Conservation (phyloP, 2,888 invertebrate genomes). For the Rhingia rostrata region DNA sequence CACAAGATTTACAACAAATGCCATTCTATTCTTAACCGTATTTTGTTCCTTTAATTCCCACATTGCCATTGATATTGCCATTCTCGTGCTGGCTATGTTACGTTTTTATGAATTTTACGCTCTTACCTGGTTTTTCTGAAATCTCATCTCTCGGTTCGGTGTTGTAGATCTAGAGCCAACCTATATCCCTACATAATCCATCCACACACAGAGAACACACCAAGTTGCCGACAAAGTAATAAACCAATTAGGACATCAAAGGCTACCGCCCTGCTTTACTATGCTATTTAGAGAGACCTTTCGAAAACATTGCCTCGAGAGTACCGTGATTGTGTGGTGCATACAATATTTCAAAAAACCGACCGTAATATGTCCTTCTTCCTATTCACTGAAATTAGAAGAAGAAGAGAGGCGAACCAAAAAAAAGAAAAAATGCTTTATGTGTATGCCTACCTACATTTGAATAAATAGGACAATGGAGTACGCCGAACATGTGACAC, state of each 20-base stretch:
- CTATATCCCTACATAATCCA: constrained; percentile 68
- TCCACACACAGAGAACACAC: constrained; percentile 75
- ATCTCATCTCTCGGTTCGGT: constrained; percentile 67
- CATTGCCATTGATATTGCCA: constrained; percentile 44
- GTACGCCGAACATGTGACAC: constrained; percentile 49
- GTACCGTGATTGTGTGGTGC: constrained; percentile 47
- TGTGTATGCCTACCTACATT: constrained; percentile 31
- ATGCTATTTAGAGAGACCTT: constrained; percentile 69
- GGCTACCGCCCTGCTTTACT: constrained; percentile 78
- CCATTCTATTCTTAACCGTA: constrained; percentile 63
- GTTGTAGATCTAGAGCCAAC: constrained; percentile 58
- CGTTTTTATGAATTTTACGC: constrained; percentile 71
- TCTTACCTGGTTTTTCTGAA: constrained; percentile 70
- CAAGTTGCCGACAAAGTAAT: constrained; percentile 82
- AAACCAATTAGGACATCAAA: constrained; percentile 82
- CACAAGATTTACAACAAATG: constrained; percentile 72
- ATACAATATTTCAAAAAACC: constrained; percentile 65
- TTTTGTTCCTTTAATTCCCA: constrained; percentile 56
- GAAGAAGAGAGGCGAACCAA: not conserved
- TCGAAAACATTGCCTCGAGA: constrained; percentile 51
- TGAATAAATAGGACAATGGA: constrained; percentile 72
- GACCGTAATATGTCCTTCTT: constrained; percentile 71
- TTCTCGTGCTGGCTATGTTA: constrained; percentile 21
- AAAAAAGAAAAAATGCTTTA: not conserved
- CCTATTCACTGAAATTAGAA: constrained; percentile 46